These are phyloP conservation scores for Tachina fera DNA, from an alignment of 2,888 invertebrate species.

Conservation along the genomic window DNA sequence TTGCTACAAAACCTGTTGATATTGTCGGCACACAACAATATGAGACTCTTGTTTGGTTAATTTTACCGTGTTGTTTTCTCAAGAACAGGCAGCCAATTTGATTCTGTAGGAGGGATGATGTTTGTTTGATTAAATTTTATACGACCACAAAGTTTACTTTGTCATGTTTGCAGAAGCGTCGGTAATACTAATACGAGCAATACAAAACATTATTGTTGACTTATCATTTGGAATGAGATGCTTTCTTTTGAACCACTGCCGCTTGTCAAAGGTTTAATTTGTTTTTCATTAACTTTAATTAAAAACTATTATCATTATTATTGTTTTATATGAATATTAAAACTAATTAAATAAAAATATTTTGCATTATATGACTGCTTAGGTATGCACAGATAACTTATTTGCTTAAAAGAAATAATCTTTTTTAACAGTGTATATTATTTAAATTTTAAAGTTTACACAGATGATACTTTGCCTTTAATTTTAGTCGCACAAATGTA, in stretches of 20 bases:
- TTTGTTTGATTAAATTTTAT: constrained; percentile 35
- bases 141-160: constrained; percentile 2
- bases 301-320: constrained; percentile 7
- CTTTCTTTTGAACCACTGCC: constrained; percentile 44
- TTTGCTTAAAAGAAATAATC: no score
- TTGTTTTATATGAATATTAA: no score
- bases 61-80: constrained; percentile 20
- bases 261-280: constrained; percentile 47
- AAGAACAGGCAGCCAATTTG: constrained; percentile 28
- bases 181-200: constrained; percentile 26
- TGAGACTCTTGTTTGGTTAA: constrained; percentile 7
- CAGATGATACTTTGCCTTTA: no score
- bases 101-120: constrained; percentile 45
- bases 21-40: constrained; percentile 50
- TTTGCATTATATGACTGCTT: no score
- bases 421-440: no score
- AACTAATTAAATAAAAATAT: no score
- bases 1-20: constrained; percentile 70
- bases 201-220: neutral
- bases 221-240: constrained; percentile 32
- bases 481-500: no score
- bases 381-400: no score
- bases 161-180: neutral
- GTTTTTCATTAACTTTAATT: constrained; percentile 8
- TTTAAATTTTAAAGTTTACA: no score